Percentiles rank a stretch among this genome's conserved stretches.
Evolutionary conservation across 2,113 vertebrate species (phyloP).

Genomic region (Phrynocephalus versicolor): DNA sequence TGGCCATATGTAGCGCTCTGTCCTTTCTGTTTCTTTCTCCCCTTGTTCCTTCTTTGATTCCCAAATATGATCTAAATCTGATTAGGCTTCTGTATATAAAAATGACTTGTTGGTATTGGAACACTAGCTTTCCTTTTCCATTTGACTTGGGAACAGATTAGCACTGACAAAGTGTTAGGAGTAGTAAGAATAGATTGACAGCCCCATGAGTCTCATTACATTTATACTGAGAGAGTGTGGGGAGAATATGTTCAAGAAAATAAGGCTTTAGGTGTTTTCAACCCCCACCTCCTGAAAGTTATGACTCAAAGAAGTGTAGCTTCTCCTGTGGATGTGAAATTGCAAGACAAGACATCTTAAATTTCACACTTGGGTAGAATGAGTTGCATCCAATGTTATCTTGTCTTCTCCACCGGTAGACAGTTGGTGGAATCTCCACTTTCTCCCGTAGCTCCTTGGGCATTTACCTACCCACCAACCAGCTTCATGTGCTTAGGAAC

Average conservation of each 20-base stretch:
- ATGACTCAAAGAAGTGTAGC: constrained; percentile 57
- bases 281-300: constrained; percentile 44
- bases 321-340: constrained; percentile 69
- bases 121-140: constrained; percentile 61
- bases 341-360: constrained; percentile 70
- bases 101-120: constrained; percentile 70
- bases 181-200: constrained; percentile 77
- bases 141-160: constrained; percentile 79
- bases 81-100: constrained; percentile 70
- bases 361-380: constrained; percentile 67
- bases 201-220: constrained; percentile 72
- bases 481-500: background rate
- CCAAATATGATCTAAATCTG: constrained; percentile 73
- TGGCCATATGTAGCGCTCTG: constrained; percentile 62
- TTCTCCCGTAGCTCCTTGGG: background rate
- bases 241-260: constrained; percentile 63
- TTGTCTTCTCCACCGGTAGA: background rate
- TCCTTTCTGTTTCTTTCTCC: constrained; percentile 55
- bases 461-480: background rate
- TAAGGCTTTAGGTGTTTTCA: constrained; percentile 57
- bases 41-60: constrained; percentile 57
- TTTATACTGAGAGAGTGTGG: constrained; percentile 62
- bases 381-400: background rate
- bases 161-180: constrained; percentile 74
- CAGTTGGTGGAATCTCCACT: background rate